phyloP scores from a whole-genome alignment of 92 coral and sea anemone species.

The Plumapathes pennacea region DNA sequence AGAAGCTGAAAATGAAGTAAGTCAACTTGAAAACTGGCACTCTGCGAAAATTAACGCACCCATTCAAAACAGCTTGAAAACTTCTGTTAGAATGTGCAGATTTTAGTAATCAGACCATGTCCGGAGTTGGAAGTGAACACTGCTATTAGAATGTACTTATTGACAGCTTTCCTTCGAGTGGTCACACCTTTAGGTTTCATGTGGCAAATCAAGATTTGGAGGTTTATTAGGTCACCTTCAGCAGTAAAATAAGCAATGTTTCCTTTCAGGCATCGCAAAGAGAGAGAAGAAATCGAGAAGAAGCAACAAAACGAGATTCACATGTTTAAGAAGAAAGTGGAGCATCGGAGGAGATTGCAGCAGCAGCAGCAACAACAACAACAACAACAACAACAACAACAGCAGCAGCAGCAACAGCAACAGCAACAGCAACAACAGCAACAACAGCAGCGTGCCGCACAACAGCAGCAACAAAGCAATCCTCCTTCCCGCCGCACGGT shows the following conservation, averaged over 20 bases:
- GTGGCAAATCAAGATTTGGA: no score
- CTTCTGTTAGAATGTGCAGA: no score
- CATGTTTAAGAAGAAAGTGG: conserved; percentile 65
- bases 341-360: conserved; percentile 41
- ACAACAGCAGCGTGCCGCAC: conserved; percentile 38
- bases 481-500: conserved; percentile 2
- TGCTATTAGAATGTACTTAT: no score
- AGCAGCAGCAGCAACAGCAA: conserved; percentile 37
- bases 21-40: no score
- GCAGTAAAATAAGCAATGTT: not conserved
- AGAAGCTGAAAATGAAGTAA: conserved; percentile 62
- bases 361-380: conserved; percentile 38
- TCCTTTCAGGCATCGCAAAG: conserved; percentile 75
- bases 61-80: no score
- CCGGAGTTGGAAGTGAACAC: no score
- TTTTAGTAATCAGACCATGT: no score
- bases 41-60: no score
- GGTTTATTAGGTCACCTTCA: not conserved
- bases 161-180: no score
- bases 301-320: conserved; percentile 73
- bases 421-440: conserved; percentile 19
- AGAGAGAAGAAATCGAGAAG: conserved; percentile 74
- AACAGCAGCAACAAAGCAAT: conserved; percentile 28
- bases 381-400: conserved; percentile 45
- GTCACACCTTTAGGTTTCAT: no score